Conservation (phyloP, 2,113 vertebrate genomes). For the Onychostoma macrolepis region DNA sequence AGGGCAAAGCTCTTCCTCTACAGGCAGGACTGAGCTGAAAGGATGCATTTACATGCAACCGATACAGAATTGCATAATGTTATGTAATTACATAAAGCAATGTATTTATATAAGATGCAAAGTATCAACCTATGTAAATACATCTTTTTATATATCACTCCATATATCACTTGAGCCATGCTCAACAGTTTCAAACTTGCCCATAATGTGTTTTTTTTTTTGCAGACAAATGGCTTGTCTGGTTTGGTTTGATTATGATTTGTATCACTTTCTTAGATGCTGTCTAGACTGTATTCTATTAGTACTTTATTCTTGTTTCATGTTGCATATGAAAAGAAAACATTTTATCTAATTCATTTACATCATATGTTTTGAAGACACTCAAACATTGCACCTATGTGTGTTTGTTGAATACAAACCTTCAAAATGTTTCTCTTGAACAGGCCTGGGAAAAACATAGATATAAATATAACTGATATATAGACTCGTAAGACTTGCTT, state of each 20-base stretch:
- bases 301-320: too few relatives aligned
- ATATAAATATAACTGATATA: conserved; percentile 11
- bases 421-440: background rate
- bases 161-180: too few relatives aligned
- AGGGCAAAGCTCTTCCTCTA: background rate
- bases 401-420: background rate
- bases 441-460: background rate
- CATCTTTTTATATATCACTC: too few relatives aligned
- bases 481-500: conserved; percentile 15
- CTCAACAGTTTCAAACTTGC: too few relatives aligned
- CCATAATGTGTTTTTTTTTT: background rate
- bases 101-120: background rate
- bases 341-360: background rate
- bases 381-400: background rate
- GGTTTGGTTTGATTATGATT: background rate
- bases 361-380: background rate
- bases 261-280: too few relatives aligned
- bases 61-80: too few relatives aligned
- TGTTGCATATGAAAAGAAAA: background rate
- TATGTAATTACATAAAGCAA: background rate
- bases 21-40: background rate
- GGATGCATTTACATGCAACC: too few relatives aligned
- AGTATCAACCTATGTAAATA: too few relatives aligned
- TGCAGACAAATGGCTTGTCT: background rate
- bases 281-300: too few relatives aligned